phyloP scores from a whole-genome alignment of 2,113 vertebrate genomes.

The Rhinoderma darwinii region DNA sequence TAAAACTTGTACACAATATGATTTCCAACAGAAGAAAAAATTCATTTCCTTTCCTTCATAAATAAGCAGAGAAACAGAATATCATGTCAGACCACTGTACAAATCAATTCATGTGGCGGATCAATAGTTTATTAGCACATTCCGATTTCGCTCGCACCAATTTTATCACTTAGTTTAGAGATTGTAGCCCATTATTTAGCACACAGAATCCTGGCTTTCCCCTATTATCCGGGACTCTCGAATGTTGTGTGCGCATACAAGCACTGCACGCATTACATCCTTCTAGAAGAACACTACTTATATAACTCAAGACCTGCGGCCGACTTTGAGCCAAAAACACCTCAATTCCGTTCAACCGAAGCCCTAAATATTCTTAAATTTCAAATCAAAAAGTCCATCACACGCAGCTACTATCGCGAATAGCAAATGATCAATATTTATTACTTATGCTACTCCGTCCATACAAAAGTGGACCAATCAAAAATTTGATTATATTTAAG shows the following conservation, averaged over 20 bases:
- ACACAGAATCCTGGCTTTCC: neutral
- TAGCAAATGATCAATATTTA: neutral
- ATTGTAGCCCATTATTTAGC: neutral
- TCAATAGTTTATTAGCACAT: neutral
- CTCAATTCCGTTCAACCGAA: neutral
- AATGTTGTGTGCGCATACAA: neutral
- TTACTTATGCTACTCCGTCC: neutral
- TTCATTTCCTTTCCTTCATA: conserved; percentile 68
- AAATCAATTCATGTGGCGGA: conserved; percentile 63
- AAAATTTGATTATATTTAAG: too few relatives aligned
- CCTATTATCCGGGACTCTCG: too few relatives aligned
- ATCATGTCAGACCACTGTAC: conserved; percentile 52
- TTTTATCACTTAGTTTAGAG: neutral
- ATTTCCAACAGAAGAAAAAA: conserved; percentile 73
- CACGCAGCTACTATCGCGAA: neutral
- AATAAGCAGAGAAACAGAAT: conserved; percentile 68
- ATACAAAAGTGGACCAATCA: neutral
- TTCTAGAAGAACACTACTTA: conserved; percentile 7
- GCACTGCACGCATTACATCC: neutral
- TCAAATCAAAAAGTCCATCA: neutral
- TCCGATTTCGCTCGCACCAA: neutral
- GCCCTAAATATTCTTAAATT: neutral
- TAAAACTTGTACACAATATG: conserved; percentile 82
- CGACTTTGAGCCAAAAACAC: neutral
- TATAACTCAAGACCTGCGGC: neutral